Percentiles rank a stretch among this genome's conserved stretches.
These are phyloP conservation scores for Macrosiphum euphorbiae DNA, from an alignment of 2,888 invertebrate species.

Conservation along the genomic window DNA sequence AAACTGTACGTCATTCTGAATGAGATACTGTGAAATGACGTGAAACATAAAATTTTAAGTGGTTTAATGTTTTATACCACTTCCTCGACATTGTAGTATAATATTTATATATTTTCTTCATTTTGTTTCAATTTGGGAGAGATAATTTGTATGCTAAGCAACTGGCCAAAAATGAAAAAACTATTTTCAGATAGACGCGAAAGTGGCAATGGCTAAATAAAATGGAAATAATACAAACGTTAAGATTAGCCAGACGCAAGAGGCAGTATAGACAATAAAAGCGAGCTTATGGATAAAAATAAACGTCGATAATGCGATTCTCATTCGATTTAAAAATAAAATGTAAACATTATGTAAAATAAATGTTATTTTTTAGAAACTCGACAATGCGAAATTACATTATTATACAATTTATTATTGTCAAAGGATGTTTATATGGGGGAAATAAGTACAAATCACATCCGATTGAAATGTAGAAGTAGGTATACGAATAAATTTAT, in stretches of 20 bases:
- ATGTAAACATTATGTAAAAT: constrained; percentile 44
- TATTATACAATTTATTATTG: neutral
- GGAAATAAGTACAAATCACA: neutral
- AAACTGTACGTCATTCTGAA: neutral
- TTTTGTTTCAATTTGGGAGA: constrained; percentile 10
- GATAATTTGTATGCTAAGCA: neutral
- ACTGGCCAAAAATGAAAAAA: neutral
- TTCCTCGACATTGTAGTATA: neutral
- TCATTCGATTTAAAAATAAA: neutral
- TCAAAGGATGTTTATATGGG: neutral
- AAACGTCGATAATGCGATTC: constrained; percentile 12
- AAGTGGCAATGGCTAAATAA: neutral
- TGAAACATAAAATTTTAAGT: neutral
- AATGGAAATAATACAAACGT: constrained; percentile 28
- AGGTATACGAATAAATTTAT: neutral
- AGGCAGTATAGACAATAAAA: neutral
- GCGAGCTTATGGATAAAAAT: constrained; percentile 26
- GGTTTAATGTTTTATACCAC: neutral
- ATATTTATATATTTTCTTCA: neutral
- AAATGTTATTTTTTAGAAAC: constrained; percentile 39
- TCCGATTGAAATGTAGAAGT: neutral
- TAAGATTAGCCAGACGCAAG: constrained; percentile 25
- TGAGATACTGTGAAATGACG: neutral
- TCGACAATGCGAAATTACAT: neutral
- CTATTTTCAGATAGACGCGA: neutral